phyloP scores from a whole-genome alignment of 2,797 vertebrate species.

The Myotis vivesi region DNA sequence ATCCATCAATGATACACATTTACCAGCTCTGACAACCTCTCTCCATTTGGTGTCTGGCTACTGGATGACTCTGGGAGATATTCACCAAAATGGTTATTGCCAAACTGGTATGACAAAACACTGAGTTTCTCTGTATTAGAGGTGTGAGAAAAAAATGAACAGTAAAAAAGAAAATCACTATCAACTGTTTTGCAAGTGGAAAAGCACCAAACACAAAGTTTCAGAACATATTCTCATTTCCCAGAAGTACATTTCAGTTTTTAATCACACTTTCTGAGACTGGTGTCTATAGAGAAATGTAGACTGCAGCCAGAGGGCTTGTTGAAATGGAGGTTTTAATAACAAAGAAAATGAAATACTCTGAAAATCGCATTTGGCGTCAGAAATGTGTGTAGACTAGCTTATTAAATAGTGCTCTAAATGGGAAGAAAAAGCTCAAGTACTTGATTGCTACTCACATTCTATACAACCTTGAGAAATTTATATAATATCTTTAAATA shows the following conservation, averaged over 20 bases:
- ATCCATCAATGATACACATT: neutral
- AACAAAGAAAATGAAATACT: conserved; percentile 61
- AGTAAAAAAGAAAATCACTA: neutral
- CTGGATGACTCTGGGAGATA: neutral
- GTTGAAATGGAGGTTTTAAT: conserved; percentile 48
- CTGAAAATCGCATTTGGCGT: conserved; percentile 54
- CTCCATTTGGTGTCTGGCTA: neutral
- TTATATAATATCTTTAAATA: neutral
- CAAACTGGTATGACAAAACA: neutral
- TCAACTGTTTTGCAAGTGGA: conserved; percentile 25
- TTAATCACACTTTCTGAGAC: conserved; percentile 50
- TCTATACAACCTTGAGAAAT: neutral
- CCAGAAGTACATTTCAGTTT: conserved; percentile 54
- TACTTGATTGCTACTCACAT: neutral
- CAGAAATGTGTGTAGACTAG: conserved; percentile 19
- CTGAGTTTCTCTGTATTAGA: conserved; percentile 7
- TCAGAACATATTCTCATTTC: conserved; percentile 45
- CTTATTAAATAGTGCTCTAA: conserved; percentile 29
- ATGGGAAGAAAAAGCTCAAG: neutral
- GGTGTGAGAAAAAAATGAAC: neutral
- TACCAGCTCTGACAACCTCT: neutral
- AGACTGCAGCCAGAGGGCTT: conserved; percentile 33
- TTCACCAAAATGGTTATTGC: neutral
- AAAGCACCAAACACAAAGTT: conserved; percentile 34
- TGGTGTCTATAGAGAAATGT: conserved; percentile 49